Conservation (phyloP, 1,140 invertebrate species). For the Melipona quadrifasciata region DNA sequence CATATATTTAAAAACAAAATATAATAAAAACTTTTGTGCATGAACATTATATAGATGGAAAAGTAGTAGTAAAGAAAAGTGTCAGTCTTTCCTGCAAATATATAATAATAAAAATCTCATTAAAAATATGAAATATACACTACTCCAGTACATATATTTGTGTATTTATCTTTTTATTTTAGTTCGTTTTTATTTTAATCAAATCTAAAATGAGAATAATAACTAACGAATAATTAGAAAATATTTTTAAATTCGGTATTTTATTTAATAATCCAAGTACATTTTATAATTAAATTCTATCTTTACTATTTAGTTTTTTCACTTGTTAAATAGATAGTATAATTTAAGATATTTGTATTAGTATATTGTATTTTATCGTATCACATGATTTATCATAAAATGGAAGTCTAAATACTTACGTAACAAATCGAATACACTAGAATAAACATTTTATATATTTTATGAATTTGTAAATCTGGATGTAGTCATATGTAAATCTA, state of each 20-base stretch:
- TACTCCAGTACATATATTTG: slow-evolving; percentile 57
- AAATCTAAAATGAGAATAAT: neutral
- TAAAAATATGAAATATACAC: slow-evolving; percentile 59
- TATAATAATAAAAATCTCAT: slow-evolving; percentile 62
- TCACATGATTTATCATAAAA: slow-evolving; percentile 38
- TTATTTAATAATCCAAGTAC: slow-evolving; percentile 55
- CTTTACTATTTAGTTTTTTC: slow-evolving; percentile 27
- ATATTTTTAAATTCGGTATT: slow-evolving; percentile 44
- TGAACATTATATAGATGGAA: slow-evolving; percentile 75
- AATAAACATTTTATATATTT: slow-evolving; percentile 14
- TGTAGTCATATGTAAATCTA: slow-evolving; percentile 3
- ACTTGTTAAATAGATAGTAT: slow-evolving; percentile 16
- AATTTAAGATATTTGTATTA: slow-evolving; percentile 41
- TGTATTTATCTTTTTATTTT: slow-evolving; percentile 33
- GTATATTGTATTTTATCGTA: slow-evolving; percentile 40
- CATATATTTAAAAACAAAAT: slow-evolving; percentile 71
- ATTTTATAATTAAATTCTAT: slow-evolving; percentile 11
- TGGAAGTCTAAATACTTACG: slow-evolving; percentile 27
- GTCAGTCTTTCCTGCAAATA: slow-evolving; percentile 75
- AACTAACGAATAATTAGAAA: slow-evolving; percentile 1
- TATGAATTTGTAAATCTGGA: slow-evolving; percentile 23
- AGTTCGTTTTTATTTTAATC: neutral
- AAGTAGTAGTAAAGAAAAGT: slow-evolving; percentile 72
- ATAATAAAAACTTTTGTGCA: slow-evolving; percentile 71
- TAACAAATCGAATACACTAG: neutral